phyloP scores from a whole-genome alignment of 2,888 invertebrate genomes.

The Pollenia angustigena region DNA sequence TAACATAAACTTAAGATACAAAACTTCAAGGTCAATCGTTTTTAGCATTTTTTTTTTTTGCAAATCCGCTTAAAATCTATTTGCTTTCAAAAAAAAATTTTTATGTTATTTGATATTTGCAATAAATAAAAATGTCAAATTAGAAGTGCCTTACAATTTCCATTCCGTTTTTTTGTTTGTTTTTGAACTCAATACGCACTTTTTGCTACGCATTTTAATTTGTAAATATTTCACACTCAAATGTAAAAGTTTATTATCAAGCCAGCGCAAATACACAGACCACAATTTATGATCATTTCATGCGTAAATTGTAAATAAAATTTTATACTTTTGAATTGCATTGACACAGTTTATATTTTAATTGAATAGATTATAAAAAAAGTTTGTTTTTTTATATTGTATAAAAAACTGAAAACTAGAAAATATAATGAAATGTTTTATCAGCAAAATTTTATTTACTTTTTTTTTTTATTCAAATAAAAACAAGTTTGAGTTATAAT shows the following conservation, averaged over 20 bases:
- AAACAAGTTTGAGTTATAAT: no score
- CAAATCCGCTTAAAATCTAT: constrained; percentile 27
- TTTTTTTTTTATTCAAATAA: no score
- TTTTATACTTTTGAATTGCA: constrained; percentile 55
- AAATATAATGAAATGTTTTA: constrained; percentile 17
- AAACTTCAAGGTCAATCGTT: constrained; percentile 58
- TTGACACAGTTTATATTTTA: constrained; percentile 65
- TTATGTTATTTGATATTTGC: constrained; percentile 33
- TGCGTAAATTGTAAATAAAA: constrained; percentile 63
- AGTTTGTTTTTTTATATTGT: constrained; percentile 4
- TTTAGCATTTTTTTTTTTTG: constrained; percentile 56
- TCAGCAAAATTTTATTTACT: no score
- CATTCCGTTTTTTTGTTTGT: background rate
- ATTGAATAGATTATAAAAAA: constrained; percentile 45
- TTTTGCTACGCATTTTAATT: constrained; percentile 60
- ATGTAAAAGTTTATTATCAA: constrained; percentile 24
- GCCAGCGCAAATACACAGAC: background rate
- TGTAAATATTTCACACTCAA: constrained; percentile 60
- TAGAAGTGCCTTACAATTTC: constrained; percentile 29
- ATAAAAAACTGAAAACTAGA: background rate
- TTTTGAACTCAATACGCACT: background rate
- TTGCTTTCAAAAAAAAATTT: constrained; percentile 1
- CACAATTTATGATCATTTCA: constrained; percentile 66
- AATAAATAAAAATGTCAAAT: constrained; percentile 29
- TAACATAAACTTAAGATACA: constrained; percentile 52